phyloP scores from a whole-genome alignment of 2,888 invertebrate genomes.

The Ectemnius continuus region DNA sequence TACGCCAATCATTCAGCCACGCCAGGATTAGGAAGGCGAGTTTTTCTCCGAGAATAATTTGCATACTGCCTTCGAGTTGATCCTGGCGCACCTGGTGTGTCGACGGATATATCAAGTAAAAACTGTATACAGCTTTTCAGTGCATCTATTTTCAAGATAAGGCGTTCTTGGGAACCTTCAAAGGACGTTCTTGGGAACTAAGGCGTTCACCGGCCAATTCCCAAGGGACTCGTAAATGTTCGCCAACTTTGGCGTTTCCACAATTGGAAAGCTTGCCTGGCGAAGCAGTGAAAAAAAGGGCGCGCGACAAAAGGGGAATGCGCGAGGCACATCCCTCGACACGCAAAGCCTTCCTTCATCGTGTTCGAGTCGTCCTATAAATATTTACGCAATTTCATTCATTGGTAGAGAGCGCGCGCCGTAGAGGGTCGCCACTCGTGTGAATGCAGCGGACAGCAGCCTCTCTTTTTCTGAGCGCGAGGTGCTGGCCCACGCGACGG shows the following conservation, averaged over 20 bases:
- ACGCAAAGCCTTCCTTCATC: conserved; percentile 42
- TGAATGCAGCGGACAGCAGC: conserved; percentile 50
- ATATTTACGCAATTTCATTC: conserved; percentile 71
- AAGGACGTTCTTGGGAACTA: no score
- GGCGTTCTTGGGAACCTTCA: no score
- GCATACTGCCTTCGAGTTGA: conserved; percentile 49
- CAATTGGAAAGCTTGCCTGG: no score
- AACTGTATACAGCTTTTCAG: no score
- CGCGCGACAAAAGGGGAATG: conserved; percentile 54
- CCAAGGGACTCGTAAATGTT: no score
- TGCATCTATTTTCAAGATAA: no score
- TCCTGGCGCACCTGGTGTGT: conserved; percentile 9
- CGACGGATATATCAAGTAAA: no score
- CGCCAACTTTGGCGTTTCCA: no score
- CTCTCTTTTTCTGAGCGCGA: conserved; percentile 4
- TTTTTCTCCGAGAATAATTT: conserved; percentile 53
- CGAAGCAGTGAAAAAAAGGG: no score
- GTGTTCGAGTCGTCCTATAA: conserved; percentile 63
- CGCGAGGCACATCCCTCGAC: conserved; percentile 58
- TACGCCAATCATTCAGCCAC: conserved; percentile 71
- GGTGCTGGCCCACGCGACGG: conserved; percentile 62
- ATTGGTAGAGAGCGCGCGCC: conserved; percentile 54
- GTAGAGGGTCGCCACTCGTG: conserved; percentile 43
- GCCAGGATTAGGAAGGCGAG: conserved; percentile 50
- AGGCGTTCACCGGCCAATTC: no score